Conservation (phyloP, 2,113 vertebrate species). For the Todiramphus chloris region DNA sequence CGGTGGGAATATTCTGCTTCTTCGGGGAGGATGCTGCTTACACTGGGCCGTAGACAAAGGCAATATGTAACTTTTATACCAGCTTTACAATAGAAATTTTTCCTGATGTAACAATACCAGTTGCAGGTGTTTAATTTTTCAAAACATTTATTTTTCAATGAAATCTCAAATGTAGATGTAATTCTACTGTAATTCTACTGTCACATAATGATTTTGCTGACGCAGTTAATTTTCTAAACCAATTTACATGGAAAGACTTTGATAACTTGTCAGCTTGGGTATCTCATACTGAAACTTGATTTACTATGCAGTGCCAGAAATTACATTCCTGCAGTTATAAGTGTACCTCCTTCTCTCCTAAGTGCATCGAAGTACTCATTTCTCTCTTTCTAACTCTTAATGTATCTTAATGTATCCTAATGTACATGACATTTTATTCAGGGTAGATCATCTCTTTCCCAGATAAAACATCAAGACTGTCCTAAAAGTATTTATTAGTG, state of each 20-base stretch:
- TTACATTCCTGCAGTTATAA: not conserved
- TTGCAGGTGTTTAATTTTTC: not conserved
- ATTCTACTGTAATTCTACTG: not conserved
- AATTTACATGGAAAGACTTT: not conserved
- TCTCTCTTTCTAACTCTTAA: not conserved
- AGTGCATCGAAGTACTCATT: not conserved
- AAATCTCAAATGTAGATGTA: not conserved
- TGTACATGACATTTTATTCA: not conserved
- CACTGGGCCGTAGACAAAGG: not conserved
- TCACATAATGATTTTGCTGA: not conserved
- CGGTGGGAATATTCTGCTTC: not conserved
- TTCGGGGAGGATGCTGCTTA: not conserved
- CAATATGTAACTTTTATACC: not conserved
- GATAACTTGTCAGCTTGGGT: not conserved
- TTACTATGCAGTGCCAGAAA: not conserved
- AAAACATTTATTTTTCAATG: not conserved
- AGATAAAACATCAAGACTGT: not conserved
- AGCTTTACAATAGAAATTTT: not conserved
- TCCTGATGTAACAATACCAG: not conserved
- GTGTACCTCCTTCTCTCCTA: not conserved
- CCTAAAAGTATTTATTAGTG: not conserved
- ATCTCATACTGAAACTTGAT: not conserved
- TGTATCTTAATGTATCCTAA: not conserved
- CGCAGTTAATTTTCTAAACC: not conserved
- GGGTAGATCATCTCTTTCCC: not conserved